These are phyloP conservation scores for Eciton burchellii DNA, from an alignment of 1,140 invertebrate genomes.

Conservation along the genomic window DNA sequence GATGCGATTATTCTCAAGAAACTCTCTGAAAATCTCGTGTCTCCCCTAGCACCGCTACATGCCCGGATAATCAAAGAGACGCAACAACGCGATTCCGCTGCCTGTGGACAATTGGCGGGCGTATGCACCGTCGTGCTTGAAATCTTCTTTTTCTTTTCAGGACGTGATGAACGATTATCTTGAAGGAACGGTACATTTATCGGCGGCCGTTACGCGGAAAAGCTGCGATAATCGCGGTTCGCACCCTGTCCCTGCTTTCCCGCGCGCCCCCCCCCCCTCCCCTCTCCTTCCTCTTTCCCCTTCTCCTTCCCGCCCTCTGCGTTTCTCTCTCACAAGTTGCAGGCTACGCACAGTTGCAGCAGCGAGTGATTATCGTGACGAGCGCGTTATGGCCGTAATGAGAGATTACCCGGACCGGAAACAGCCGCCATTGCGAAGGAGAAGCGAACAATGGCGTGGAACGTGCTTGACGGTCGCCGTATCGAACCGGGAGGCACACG, in stretches of 20 bases:
- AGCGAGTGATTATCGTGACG: slow-evolving; percentile 56
- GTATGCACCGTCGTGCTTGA: background rate
- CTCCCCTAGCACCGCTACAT: background rate
- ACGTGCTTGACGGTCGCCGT: slow-evolving; percentile 49
- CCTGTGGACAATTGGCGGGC: background rate
- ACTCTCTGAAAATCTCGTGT: background rate
- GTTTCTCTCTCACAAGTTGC: background rate
- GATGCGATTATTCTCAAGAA: no score
- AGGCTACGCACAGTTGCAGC: background rate
- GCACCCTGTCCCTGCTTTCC: background rate
- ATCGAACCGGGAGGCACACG: slow-evolving; percentile 47
- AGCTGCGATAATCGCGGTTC: slow-evolving; percentile 7
- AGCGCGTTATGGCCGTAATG: slow-evolving; percentile 60
- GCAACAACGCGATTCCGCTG: background rate
- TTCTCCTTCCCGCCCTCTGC: background rate
- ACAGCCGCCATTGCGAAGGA: slow-evolving; percentile 52
- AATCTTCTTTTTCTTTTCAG: background rate
- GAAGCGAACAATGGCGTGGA: slow-evolving; percentile 66
- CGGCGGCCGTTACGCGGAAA: background rate
- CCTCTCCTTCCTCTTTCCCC: background rate
- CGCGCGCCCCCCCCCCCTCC: background rate
- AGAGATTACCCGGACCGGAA: slow-evolving; percentile 70
- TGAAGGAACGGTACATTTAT: slow-evolving; percentile 34
- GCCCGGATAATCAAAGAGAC: background rate
- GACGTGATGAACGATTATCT: background rate